phyloP scores from a whole-genome alignment of 2,797 vertebrate genomes.

The Mus minutoides region DNA sequence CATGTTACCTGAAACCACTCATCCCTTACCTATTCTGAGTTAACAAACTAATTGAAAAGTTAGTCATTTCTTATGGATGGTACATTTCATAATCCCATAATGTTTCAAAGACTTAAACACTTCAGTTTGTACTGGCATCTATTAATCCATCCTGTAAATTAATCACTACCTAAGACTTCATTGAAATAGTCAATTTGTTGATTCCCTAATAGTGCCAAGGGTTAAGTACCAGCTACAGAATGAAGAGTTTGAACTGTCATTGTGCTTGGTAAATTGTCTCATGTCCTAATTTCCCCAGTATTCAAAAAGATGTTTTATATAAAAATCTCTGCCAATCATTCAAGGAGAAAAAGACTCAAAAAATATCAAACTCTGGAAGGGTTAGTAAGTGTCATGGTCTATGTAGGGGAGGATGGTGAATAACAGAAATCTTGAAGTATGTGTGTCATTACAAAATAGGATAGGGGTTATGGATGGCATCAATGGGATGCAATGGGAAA shows the following conservation, averaged over 20 bases:
- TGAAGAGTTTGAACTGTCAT: background rate
- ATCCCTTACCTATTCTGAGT: background rate
- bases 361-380: background rate
- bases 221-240: background rate
- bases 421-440: background rate
- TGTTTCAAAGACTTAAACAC: background rate
- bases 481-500: background rate
- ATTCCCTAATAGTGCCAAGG: background rate
- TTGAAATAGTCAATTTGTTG: background rate
- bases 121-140: background rate
- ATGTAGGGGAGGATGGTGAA: background rate
- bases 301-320: background rate
- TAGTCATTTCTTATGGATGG: background rate
- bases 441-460: background rate
- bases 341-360: background rate
- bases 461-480: background rate
- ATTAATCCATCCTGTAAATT: background rate
- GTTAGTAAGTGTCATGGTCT: accelerated
- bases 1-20: background rate
- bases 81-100: background rate
- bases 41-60: background rate
- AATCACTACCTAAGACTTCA: background rate
- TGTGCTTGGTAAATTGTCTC: background rate
- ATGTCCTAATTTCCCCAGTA: background rate
- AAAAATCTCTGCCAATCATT: background rate